Evolutionary conservation across 1,140 invertebrate genomes (phyloP).

Genomic region (Cyrtorhinus lividipennis): DNA sequence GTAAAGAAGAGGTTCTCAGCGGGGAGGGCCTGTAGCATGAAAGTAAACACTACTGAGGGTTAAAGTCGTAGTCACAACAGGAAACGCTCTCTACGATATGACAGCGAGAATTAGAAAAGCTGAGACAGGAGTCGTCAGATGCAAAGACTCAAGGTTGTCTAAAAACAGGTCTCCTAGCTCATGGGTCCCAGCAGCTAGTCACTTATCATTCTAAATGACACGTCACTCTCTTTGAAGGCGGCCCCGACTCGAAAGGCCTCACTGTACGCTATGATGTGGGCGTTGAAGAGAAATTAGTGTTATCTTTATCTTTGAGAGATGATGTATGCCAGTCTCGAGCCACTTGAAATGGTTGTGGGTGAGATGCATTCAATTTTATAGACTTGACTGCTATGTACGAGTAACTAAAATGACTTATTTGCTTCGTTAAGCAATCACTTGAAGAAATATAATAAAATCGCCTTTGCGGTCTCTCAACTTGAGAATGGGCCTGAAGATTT

Average conservation of each 20-base stretch:
- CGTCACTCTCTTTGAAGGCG: not conserved
- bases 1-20: not conserved
- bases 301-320: no score
- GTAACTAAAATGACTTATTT: no score
- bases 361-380: no score
- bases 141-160: constrained; percentile 4
- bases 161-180: not conserved
- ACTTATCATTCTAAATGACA: constrained; percentile 10
- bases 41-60: not conserved
- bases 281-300: no score
- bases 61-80: constrained; percentile 4
- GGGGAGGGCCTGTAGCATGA: not conserved
- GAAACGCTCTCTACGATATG: not conserved
- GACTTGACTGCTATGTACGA: no score
- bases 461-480: no score
- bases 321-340: no score
- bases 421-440: no score
- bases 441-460: no score
- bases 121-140: not conserved
- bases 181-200: not conserved
- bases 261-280: no score
- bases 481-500: no score
- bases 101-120: not conserved
- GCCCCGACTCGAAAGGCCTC: not conserved
- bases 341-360: no score